These are phyloP conservation scores for Ptyas mucosa DNA, from an alignment of 2,113 vertebrate species.

Conservation along the genomic window DNA sequence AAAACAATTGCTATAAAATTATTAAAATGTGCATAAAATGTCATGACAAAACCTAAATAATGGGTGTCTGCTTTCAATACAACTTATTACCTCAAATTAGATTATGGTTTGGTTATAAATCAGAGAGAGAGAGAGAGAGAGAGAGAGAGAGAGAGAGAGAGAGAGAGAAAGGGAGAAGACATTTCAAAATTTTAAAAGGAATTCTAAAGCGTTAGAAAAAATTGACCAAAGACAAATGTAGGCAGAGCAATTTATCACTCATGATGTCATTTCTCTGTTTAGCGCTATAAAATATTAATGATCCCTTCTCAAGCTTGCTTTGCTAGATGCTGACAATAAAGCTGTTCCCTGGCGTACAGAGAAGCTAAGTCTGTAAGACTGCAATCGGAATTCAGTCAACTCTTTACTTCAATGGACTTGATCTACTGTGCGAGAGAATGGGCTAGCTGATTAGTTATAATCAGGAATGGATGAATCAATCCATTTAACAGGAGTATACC, in stretches of 20 bases:
- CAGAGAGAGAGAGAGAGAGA: too few species aligned
- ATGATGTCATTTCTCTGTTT: conserved; percentile 51
- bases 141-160: neutral
- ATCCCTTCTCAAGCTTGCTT: conserved; percentile 49
- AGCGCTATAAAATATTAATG: conserved; percentile 68
- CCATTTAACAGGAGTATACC: neutral
- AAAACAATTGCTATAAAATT: neutral
- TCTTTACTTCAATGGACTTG: conserved; percentile 52
- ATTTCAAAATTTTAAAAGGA: conserved; percentile 17
- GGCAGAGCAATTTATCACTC: conserved; percentile 26
- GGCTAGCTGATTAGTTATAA: conserved; percentile 29
- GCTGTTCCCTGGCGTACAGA: conserved; percentile 32
- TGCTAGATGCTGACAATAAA: conserved; percentile 56
- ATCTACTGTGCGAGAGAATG: conserved; percentile 48
- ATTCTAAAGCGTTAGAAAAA: conserved; percentile 31
- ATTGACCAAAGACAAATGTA: conserved; percentile 30
- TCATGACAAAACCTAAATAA: neutral
- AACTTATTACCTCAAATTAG: neutral
- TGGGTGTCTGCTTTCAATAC: neutral
- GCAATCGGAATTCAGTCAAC: conserved; percentile 61
- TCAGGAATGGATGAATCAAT: neutral
- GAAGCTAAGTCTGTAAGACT: conserved; percentile 30
- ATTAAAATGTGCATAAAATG: neutral
- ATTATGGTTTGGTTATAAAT: neutral
- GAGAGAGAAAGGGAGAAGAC: neutral